phyloP scores from a whole-genome alignment of 2,888 invertebrate genomes.

The Pycnomerus fuliginosus region DNA sequence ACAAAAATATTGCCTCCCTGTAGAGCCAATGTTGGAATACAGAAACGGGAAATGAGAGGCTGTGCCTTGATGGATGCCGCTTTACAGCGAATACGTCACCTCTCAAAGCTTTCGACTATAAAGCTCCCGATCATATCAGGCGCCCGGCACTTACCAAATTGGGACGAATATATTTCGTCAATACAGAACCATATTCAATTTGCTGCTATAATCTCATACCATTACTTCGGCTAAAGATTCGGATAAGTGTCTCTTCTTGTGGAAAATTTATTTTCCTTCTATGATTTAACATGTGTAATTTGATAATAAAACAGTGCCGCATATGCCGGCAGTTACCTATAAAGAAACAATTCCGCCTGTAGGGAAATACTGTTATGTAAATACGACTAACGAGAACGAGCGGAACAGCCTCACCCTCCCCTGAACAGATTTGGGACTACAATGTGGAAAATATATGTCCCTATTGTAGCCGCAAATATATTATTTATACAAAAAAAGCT shows the following conservation, averaged over 20 bases:
- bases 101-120: conserved; percentile 19
- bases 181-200: conserved; percentile 12
- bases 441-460: conserved; percentile 26
- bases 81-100: conserved; percentile 17
- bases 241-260: no score
- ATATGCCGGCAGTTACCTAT: conserved; percentile 16
- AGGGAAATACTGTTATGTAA: conserved; percentile 33
- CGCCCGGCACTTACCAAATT: conserved; percentile 22
- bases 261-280: no score
- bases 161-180: conserved; percentile 21
- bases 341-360: conserved; percentile 34
- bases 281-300: conserved; percentile 31
- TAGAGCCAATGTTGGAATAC: conserved; percentile 12
- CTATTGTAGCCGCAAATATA: conserved; percentile 17
- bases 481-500: conserved; percentile 16
- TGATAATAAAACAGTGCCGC: conserved; percentile 29
- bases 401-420: conserved; percentile 23
- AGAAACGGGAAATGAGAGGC: conserved; percentile 18
- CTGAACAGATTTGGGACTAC: conserved; percentile 21
- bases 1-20: conserved; percentile 21
- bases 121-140: conserved; percentile 22
- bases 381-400: conserved; percentile 30
- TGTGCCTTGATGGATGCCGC: conserved; percentile 22
- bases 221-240: no score
- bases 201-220: conserved; percentile 11